Base-by-base conservation (phyloP, 2,113 vertebrate genomes). In the Leptocoma aspasia region DNA sequence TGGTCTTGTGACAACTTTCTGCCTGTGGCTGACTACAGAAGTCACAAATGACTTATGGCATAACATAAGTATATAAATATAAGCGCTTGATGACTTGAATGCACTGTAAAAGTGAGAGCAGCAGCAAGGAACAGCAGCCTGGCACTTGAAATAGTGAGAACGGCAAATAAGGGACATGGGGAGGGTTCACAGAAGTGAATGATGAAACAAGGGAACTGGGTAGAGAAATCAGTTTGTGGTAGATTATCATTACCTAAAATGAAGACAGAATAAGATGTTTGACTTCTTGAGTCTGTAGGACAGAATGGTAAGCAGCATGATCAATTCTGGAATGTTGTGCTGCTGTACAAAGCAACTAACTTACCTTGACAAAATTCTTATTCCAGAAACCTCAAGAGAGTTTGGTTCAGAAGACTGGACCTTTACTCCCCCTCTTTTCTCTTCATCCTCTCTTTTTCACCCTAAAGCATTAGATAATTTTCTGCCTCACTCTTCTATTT, bases 371-470 rank as follows among this genome's bases (percentile, higher is more conserved):
- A 81, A 87, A 93, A 68, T 64, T 71, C 39, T 63, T 78, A 42
- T 18, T 12, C 7, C 35, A 52, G 35, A 30, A 78, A 28, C 4
- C 4, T 47, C 23, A 61, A 56, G 33, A 20, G 4, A 66, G 3
- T 47, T 79, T 49, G 13, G 27, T 54, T 87, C 1, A 3, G 24
- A 19, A 82, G 15, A 26, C 26, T 56, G 10, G 41, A 18, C 14
- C 2, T 63, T 75, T 54, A 47, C 0, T 1, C 4, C 3, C 45
- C 5, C 19, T 64, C 9, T 57, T 73, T 71, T 56, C 18, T n/a
- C 37, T 50, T 89, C 28, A 68, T 75, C 5, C 2, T 75, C 31
- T 41, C 24, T 71, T 70, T 78, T 78, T 20, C 6, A 53, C 8
- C 10, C 79, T 33, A 22, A 57, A 90, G 16, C 6, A 64, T 64